Evolutionary conservation across 2,797 vertebrate species (phyloP).

Genomic region (Prunella strophiata): DNA sequence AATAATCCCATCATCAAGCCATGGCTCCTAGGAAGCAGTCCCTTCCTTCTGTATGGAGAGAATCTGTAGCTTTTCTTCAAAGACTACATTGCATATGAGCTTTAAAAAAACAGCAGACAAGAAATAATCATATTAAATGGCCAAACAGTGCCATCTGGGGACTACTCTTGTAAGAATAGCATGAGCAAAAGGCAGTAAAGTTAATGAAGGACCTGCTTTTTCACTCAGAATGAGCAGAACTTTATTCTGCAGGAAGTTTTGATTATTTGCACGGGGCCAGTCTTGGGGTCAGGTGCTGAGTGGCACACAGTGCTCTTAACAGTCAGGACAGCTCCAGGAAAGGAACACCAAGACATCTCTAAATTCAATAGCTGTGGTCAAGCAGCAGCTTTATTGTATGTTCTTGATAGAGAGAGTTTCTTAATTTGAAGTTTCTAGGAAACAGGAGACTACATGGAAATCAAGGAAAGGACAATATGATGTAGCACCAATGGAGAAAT

Average conservation of each 20-base stretch:
- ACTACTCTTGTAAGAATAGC: neutral
- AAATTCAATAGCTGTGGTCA: neutral
- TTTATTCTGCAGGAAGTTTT: neutral
- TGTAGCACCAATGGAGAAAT: neutral
- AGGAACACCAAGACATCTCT: neutral
- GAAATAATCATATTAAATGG: neutral
- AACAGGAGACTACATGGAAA: neutral
- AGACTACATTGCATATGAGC: neutral
- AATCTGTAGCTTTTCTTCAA: neutral
- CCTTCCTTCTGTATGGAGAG: neutral
- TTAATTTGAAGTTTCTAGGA: neutral
- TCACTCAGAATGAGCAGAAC: neutral
- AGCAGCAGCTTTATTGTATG: neutral
- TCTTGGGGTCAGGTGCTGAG: neutral
- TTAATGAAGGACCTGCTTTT: neutral
- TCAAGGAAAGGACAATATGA: neutral
- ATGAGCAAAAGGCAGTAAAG: neutral
- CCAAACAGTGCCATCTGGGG: conserved; percentile 43
- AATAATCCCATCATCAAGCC: neutral
- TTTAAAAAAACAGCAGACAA: neutral
- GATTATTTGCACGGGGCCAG: neutral
- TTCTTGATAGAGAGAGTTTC: neutral
- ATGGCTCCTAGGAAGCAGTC: neutral
- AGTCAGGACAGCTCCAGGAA: neutral
- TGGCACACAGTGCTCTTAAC: accelerated